Base-by-base conservation (phyloP, 2,797 vertebrate species). In the Tachyglossus aculeatus region DNA sequence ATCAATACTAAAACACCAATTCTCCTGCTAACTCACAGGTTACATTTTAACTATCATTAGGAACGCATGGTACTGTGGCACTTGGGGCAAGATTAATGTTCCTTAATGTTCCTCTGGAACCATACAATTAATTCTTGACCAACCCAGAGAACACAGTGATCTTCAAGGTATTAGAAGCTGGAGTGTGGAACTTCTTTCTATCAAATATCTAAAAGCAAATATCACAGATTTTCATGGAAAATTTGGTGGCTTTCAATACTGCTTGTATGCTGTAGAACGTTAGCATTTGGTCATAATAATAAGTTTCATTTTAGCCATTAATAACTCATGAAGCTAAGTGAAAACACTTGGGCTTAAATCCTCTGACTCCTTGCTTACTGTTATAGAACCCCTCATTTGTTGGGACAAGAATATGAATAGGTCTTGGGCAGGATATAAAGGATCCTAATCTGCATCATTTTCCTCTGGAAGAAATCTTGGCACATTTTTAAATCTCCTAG, bases 361-460 rank as follows among this genome's bases (percentile, higher is more conserved):
- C 61, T 59, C 67, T 80, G 38, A 55, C 69, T 73, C 50, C 16
- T 2, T 15, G 25, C 69, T 71, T 71, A 77, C 36, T 40, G 47
- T 44, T 75, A 34, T 16, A 61, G 16, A 6, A 32, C 45, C 59
- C 53, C 52, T 29, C 25, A 39, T 32, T 78, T 53, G 55, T 24
- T 43, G 41, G 68, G 58, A 72, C 81, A 81, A 71, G 67, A 79
- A 16, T 44, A 60, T 56, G 67, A 63, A 56, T 76, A 51, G 54
- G 45, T 62, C 39, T 33, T 36, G 29, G 45, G n/a, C 69, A 62
- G 67, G 67, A 65, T 62, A 44, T 1, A 5, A 29, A 47, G 41
- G 50, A 43, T 4, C 45, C 36, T 38, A 29, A 56, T 47, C 9
- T 40, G 39, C 53, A 75, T n/a, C n/a, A 74, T 67, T 69, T 36